These are phyloP conservation scores for Drosophila ercepeae DNA, from an alignment of 1,140 invertebrate species.

Conservation along the genomic window DNA sequence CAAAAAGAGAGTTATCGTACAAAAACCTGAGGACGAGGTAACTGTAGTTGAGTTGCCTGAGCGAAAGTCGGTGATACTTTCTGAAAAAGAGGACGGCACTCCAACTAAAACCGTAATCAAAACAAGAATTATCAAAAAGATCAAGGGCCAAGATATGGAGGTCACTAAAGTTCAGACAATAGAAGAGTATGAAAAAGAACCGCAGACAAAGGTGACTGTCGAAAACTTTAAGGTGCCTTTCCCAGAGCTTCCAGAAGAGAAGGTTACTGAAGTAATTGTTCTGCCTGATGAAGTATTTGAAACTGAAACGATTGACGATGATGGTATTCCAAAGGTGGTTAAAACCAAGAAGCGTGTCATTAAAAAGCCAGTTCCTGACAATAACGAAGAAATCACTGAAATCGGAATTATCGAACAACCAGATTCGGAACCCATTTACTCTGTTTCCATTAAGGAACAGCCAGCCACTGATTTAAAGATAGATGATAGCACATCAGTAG, in stretches of 20 bases:
- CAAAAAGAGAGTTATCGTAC: conserved; percentile 57
- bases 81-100: conserved; percentile 79
- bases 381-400: conserved; percentile 61
- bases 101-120: conserved; percentile 83
- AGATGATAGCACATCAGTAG: conserved; percentile 46
- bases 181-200: conserved; percentile 83
- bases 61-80: conserved; percentile 71
- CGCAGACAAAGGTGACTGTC: conserved; percentile 78
- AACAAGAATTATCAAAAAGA: conserved; percentile 83
- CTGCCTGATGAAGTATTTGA: conserved; percentile 57
- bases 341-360: conserved; percentile 53
- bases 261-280: conserved; percentile 54
- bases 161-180: conserved; percentile 84
- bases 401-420: conserved; percentile 69
- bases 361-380: conserved; percentile 40
- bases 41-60: conserved; percentile 72
- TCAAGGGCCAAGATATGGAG: conserved; percentile 82
- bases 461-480: conserved; percentile 25
- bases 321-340: conserved; percentile 34
- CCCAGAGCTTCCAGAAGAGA: conserved; percentile 76
- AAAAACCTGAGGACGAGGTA: conserved; percentile 67
- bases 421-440: conserved; percentile 57
- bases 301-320: conserved; percentile 38
- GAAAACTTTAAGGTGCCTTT: conserved; percentile 71
- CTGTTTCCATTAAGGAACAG: conserved; percentile 56